These are phyloP conservation scores for Notarius lentiginosus DNA, from an alignment of 2,113 vertebrate genomes.

Conservation along the genomic window DNA sequence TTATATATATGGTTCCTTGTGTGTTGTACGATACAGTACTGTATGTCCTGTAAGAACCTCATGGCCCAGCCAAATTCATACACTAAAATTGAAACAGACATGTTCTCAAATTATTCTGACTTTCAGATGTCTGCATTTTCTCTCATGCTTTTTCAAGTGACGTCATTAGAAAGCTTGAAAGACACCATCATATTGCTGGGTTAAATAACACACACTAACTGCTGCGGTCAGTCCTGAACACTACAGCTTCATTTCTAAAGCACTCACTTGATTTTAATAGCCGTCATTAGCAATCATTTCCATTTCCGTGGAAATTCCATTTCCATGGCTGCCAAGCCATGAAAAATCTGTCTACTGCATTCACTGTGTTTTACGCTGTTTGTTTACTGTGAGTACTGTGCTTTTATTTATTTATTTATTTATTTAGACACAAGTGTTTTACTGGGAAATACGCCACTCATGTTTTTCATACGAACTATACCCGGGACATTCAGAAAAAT, in stretches of 20 bases:
- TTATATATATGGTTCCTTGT: background rate
- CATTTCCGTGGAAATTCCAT: constrained; percentile 3
- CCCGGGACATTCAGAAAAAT: too few relatives aligned
- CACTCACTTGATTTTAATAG: constrained; percentile 39
- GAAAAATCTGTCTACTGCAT: background rate
- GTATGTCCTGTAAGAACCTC: background rate
- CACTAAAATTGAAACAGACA: too few relatives aligned
- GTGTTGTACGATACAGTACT: background rate
- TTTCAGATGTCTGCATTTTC: background rate
- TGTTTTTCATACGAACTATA: too few relatives aligned
- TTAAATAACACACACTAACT: constrained; percentile 2
- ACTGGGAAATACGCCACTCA: too few relatives aligned
- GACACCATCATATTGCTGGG: background rate
- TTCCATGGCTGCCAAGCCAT: background rate
- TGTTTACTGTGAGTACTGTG: too few relatives aligned
- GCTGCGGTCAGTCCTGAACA: background rate
- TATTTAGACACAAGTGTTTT: too few relatives aligned
- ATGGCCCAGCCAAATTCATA: background rate
- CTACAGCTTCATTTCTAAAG: constrained; percentile 1
- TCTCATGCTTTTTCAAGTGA: background rate
- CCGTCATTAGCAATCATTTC: constrained; percentile 7
- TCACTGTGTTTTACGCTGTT: background rate
- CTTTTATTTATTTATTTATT: too few relatives aligned
- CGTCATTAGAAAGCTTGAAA: background rate
- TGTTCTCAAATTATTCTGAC: background rate